Evolutionary conservation across 2,113 vertebrate species (phyloP).

Genomic region (Carassius carassius): DNA sequence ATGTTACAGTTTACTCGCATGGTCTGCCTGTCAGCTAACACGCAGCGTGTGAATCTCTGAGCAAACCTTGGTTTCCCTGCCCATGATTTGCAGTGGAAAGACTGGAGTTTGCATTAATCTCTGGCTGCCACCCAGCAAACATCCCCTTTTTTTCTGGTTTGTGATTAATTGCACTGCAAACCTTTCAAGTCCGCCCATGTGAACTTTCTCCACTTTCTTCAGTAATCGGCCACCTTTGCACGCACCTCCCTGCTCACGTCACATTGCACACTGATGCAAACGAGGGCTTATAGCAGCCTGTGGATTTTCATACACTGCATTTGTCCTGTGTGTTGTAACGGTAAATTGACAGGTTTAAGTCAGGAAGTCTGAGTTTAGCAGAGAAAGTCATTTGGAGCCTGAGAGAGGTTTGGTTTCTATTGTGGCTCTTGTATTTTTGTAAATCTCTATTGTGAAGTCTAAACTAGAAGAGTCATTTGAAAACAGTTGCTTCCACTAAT

Average conservation of each 20-base stretch:
- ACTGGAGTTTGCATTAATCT: conserved; percentile 53
- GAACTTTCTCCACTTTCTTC: conserved; percentile 16
- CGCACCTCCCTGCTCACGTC: not conserved
- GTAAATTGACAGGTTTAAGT: not conserved
- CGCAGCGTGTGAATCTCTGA: conserved; percentile 47
- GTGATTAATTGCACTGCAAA: conserved; percentile 48
- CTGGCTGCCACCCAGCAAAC: conserved; percentile 45
- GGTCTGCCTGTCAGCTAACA: conserved; percentile 68
- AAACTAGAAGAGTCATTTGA: not conserved
- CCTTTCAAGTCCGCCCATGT: conserved; percentile 42
- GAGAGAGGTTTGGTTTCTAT: not conserved
- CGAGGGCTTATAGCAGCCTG: not conserved
- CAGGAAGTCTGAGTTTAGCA: not conserved
- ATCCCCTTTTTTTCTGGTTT: conserved; percentile 22
- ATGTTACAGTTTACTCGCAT: conserved; percentile 58
- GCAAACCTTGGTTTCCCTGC: conserved; percentile 41
- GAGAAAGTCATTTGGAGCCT: not conserved
- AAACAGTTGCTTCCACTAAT: not conserved
- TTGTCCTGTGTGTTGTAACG: not conserved
- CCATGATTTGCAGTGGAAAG: conserved; percentile 16
- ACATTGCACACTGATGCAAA: not conserved
- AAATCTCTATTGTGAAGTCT: conserved; percentile 17
- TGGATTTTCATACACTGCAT: not conserved
- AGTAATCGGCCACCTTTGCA: not conserved
- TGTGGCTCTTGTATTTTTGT: not conserved